Conservation (phyloP, 1,140 invertebrate species). For the Adoxophyes honmai region DNA sequence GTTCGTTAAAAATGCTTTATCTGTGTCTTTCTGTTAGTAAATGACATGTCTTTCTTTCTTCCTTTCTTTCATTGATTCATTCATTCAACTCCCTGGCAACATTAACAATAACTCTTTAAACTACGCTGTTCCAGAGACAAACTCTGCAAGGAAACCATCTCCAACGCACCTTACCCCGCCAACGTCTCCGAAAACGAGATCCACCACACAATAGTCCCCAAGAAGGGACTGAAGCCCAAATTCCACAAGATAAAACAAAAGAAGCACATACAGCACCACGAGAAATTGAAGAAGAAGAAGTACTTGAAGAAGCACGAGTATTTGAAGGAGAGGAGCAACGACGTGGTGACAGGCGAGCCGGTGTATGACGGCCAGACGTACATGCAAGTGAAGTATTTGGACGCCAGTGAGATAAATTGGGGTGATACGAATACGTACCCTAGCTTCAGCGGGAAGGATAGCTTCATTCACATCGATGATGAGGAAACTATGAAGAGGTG, state of each 20-base stretch:
- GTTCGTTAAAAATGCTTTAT: too few relatives aligned
- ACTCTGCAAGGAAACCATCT: slow-evolving; percentile 44
- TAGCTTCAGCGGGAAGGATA: slow-evolving; percentile 85
- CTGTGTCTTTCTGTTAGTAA: too few relatives aligned
- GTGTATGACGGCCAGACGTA: slow-evolving; percentile 57
- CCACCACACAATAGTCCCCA: slow-evolving; percentile 59
- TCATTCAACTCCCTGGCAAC: too few relatives aligned
- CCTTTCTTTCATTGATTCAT: too few relatives aligned
- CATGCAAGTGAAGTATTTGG: slow-evolving; percentile 65
- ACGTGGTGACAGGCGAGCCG: slow-evolving; percentile 41
- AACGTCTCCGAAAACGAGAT: slow-evolving; percentile 45
- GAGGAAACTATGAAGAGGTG: slow-evolving; percentile 84
- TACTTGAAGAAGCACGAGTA: slow-evolving; percentile 49
- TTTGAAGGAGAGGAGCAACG: slow-evolving; percentile 35
- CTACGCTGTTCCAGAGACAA: slow-evolving; percentile 36
- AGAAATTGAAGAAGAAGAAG: slow-evolving; percentile 49
- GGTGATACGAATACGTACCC: slow-evolving; percentile 74
- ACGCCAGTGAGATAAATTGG: slow-evolving; percentile 60
- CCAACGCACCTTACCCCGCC: slow-evolving; percentile 40
- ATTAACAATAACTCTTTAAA: too few relatives aligned
- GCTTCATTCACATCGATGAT: slow-evolving; percentile 87
- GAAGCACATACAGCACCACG: slow-evolving; percentile 37
- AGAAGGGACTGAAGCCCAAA: slow-evolving; percentile 60
- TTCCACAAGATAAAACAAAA: slow-evolving; percentile 49
- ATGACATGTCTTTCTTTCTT: too few relatives aligned